Evolutionary conservation across 2,888 invertebrate species (phyloP).

Genomic region (Macrophya annulata): DNA sequence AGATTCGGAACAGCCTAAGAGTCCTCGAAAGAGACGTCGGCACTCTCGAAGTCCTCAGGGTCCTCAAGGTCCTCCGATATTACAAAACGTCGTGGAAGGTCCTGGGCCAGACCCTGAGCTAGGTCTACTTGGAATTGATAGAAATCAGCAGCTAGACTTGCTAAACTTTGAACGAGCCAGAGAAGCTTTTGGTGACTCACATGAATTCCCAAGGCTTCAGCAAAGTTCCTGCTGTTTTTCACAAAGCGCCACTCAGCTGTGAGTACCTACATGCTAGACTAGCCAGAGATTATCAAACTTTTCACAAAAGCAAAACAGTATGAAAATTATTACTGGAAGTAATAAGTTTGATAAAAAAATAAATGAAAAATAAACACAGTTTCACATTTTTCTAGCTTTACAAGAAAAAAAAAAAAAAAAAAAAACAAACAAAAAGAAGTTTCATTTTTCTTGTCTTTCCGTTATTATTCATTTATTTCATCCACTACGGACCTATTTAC

Average conservation of each 20-base stretch:
- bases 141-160: conserved; percentile 73
- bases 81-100: conserved; percentile 67
- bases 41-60: conserved; percentile 72
- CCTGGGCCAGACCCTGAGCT: conserved; percentile 67
- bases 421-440: neutral
- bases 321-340: neutral
- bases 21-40: conserved; percentile 71
- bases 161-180: conserved; percentile 73
- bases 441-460: neutral
- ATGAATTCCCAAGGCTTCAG: conserved; percentile 74
- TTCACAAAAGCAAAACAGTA: neutral
- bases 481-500: neutral
- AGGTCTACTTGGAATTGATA: conserved; percentile 72
- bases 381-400: neutral
- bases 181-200: conserved; percentile 71
- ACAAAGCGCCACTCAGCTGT: conserved; percentile 76
- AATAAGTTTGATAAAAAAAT: neutral
- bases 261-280: conserved; percentile 63
- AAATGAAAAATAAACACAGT: neutral
- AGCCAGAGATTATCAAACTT: conserved; percentile 4
- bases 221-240: conserved; percentile 77
- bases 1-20: conserved; percentile 73
- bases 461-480: neutral
- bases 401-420: no score
- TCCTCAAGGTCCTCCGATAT: conserved; percentile 62